phyloP scores from a whole-genome alignment of 2,113 vertebrate genomes.

The Rhabdornis inornatus region DNA sequence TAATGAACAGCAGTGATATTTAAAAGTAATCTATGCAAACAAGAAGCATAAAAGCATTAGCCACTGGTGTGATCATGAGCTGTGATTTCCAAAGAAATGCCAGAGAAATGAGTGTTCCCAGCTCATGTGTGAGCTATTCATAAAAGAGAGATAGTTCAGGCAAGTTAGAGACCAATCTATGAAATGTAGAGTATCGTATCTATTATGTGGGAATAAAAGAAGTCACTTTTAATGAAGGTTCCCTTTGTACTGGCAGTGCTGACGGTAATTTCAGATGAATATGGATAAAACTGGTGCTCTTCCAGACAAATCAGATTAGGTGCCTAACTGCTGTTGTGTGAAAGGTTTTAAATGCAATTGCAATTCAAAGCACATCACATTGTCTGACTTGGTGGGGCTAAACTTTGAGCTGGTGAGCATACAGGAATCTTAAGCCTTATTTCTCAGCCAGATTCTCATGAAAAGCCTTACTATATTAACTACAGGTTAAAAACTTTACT shows the following conservation, averaged over 20 bases:
- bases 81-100: neutral
- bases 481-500: neutral
- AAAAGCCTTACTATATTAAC: neutral
- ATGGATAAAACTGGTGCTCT: neutral
- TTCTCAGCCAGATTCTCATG: neutral
- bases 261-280: neutral
- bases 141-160: neutral
- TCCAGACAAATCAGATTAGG: neutral
- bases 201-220: neutral
- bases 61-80: neutral
- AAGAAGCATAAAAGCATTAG: neutral
- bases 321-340: neutral
- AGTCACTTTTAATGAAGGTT: neutral
- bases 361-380: neutral
- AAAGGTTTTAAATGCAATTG: neutral
- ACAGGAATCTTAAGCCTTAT: neutral
- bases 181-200: neutral
- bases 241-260: neutral
- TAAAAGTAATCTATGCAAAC: neutral
- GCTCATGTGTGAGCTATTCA: neutral
- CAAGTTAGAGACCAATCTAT: neutral
- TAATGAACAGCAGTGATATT: neutral
- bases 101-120: neutral
- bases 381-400: neutral
- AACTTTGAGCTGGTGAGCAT: neutral